A percentile compares a stretch with the other conserved stretches of the same genome.
phyloP scores from a whole-genome alignment of 2,888 invertebrate species.

The Pyrrhia umbra region DNA sequence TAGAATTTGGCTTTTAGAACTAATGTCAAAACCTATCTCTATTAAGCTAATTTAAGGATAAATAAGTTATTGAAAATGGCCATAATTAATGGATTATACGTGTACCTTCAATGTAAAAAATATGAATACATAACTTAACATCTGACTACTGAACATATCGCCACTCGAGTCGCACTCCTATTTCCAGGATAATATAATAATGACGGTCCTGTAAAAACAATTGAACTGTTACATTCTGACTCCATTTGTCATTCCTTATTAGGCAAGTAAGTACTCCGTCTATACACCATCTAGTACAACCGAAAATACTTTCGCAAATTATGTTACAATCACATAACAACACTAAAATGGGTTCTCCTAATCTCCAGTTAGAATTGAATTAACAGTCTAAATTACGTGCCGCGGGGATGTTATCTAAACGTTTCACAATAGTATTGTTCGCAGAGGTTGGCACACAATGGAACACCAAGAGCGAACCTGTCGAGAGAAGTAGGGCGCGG shows the following conservation, averaged over 20 bases:
- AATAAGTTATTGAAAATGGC: no score
- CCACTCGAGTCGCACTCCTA: no score
- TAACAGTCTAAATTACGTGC: slow-evolving; percentile 76
- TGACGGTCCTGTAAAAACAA: not conserved
- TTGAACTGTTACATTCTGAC: not conserved
- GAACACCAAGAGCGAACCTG: slow-evolving; percentile 87
- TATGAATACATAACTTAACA: no score
- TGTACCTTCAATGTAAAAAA: no score
- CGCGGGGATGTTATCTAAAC: slow-evolving; percentile 84
- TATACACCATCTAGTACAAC: not conserved
- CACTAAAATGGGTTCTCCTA: slow-evolving; percentile 57
- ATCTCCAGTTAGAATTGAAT: slow-evolving; percentile 73
- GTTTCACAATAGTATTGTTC: slow-evolving; percentile 88
- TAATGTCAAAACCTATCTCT: no score
- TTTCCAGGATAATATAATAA: no score
- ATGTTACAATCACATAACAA: slow-evolving; percentile 45
- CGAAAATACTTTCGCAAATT: slow-evolving; percentile 26
- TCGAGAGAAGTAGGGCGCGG: slow-evolving; percentile 86
- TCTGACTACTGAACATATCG: no score
- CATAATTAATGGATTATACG: no score
- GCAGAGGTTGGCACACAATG: slow-evolving; percentile 84
- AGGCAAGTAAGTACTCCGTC: not conserved
- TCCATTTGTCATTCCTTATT: not conserved
- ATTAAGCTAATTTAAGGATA: no score
- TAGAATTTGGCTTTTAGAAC: no score